Evolutionary conservation across 2,113 vertebrate species (phyloP).

Genomic region (Lucifuga dentata): DNA sequence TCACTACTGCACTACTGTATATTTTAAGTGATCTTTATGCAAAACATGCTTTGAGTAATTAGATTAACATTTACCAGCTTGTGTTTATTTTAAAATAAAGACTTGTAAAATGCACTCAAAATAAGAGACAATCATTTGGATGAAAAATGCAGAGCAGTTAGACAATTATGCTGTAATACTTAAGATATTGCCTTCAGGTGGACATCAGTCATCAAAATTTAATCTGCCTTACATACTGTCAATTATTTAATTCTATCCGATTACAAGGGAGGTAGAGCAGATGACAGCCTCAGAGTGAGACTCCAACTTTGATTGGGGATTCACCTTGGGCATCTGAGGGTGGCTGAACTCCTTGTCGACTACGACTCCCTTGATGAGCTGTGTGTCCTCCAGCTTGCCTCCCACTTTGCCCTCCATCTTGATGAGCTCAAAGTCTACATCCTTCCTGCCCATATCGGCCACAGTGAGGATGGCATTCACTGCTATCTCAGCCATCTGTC

Average conservation of each 20-base stretch:
- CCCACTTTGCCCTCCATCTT: constrained; percentile 99
- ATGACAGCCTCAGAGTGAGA: background rate
- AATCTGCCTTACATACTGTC: background rate
- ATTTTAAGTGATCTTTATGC: too few species aligned
- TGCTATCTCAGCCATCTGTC: constrained; percentile 98
- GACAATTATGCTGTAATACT: too few species aligned
- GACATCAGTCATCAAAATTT: background rate
- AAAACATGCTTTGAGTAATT: background rate
- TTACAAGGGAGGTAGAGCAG: too few species aligned
- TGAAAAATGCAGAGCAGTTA: too few species aligned
- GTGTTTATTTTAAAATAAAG: too few species aligned
- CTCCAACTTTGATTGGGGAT: background rate
- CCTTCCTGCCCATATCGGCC: constrained; percentile 96
- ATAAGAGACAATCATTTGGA: too few species aligned
- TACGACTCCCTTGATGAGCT: constrained; percentile 95
- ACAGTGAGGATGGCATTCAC: constrained; percentile 95
- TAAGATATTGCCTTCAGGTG: background rate
- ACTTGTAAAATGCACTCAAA: too few species aligned
- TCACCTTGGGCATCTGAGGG: constrained; percentile 98
- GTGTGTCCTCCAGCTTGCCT: constrained; percentile 96
- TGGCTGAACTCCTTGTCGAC: constrained; percentile 99
- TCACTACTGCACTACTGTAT: too few species aligned
- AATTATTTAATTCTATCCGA: background rate
- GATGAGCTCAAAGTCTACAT: constrained; percentile 98
- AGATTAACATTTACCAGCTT: background rate